Base-by-base conservation (phyloP, 2,113 vertebrate genomes). In the Vidua macroura region DNA sequence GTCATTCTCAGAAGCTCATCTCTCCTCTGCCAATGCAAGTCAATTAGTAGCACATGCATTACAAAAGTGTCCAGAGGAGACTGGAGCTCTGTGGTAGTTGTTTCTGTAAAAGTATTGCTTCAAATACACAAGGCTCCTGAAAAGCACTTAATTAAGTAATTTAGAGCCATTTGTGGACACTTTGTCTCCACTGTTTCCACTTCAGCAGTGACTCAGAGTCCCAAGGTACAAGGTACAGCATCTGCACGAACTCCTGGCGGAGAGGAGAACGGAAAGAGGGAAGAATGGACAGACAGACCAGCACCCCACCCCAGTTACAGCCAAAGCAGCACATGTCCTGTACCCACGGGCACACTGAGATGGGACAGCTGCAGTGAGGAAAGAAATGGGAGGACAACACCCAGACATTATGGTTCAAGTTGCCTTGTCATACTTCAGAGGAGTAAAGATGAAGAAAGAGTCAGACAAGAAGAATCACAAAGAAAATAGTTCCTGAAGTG, bases 111-210 rank as follows among this genome's bases (percentile, higher is more conserved):
- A 83, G 31, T 28, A 44, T 28, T n/a, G 33, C 37, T 76, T 83
- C 5, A 3, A 64, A 66, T 3, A 74, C 3, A 68, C 15, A 19
- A 7, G 1, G 0, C 6, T 74, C 13, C n/a, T 1, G 1, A 62
- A 81, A 58, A 77, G 6, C 15, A 15, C 2, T 11, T 6, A 20
- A 60, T 35, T 48, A 14, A 6, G 14, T 12, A 14, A 60, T 33
- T 76, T 20, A 76, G 22, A 62, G 17, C 20, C 33, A 68, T 56
- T 43, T 48, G 30, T 17, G 28, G 37, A 58, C 1, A 8, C 24
- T 31, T 85, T 63, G 28, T n/a, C 62, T 49, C 31, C 63, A 33
- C 52, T 41, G 27, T 13, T 59, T 27, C 18, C 0, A 0, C 30
- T 64, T 52, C 28, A 70, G 60, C 51, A 3, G 2, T 37, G 43